phyloP scores from a whole-genome alignment of 2,888 invertebrate genomes.

The Phortica okadai region DNA sequence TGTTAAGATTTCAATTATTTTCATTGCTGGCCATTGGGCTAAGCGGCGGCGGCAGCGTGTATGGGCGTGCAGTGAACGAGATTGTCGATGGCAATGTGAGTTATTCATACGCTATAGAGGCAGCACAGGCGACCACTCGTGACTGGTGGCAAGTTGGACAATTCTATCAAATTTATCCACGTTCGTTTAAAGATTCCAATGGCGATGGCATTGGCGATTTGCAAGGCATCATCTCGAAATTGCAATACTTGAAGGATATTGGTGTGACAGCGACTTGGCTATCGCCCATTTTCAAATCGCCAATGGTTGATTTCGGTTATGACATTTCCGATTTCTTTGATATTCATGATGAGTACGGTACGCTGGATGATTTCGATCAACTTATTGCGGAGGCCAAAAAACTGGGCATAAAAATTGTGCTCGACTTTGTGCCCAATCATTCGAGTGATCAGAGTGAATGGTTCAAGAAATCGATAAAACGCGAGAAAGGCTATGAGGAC shows the following conservation, averaged over 20 bases:
- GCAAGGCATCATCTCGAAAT: slow-evolving; percentile 80
- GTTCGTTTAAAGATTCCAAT: slow-evolving; percentile 89
- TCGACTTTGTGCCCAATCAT: slow-evolving; percentile 86
- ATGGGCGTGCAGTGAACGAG: slow-evolving; percentile 24
- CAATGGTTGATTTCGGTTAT: slow-evolving; percentile 87
- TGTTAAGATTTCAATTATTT: not conserved
- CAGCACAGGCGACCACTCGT: slow-evolving; percentile 50
- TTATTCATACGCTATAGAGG: not conserved
- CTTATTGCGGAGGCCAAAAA: slow-evolving; percentile 79
- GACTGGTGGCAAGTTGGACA: slow-evolving; percentile 91
- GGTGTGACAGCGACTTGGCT: slow-evolving; percentile 84
- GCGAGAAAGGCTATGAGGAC: slow-evolving; percentile 81
- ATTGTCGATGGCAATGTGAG: no score
- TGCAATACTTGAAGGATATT: slow-evolving; percentile 82
- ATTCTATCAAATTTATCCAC: slow-evolving; percentile 91
- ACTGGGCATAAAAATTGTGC: slow-evolving; percentile 77
- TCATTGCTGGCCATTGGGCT: not conserved
- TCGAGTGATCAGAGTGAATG: slow-evolving; percentile 88
- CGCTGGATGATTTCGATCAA: slow-evolving; percentile 82
- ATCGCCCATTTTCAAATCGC: slow-evolving; percentile 85
- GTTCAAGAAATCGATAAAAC: slow-evolving; percentile 85
- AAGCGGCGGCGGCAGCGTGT: not conserved
- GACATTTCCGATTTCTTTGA: slow-evolving; percentile 84
- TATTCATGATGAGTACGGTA: slow-evolving; percentile 84
- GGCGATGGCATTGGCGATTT: slow-evolving; percentile 92